Evolutionary conservation across 2,888 invertebrate genomes (phyloP), one percentile per base, ranked within the genome.

Genomic region (Cremastinae sp.): DNA sequence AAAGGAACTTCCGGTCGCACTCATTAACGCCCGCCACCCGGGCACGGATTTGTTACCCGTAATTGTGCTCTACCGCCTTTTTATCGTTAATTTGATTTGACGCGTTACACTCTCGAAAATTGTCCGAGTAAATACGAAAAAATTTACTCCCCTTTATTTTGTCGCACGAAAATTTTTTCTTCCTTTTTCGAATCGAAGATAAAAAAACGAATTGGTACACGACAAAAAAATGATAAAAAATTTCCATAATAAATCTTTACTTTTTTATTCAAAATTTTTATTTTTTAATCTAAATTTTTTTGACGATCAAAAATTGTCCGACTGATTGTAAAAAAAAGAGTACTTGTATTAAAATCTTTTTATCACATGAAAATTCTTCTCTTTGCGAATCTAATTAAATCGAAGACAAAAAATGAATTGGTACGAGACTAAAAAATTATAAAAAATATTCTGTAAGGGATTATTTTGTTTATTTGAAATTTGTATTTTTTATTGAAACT

Each of bases 21-120:
- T 89, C 89, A 89, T 89, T 89, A 89, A 87, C 89, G 86, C 88
- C 85, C 83, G 80, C 82, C 65, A 64, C 69, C 79, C 83, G 78
- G 70, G 83, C 85, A 85, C 84, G 89, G 89, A 89, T 89, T 89
- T 89, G 88, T 87, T 87, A 81, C 81, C 80, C 80, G 85, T 87
- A 88, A 89, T 87, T 86, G 87, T 81, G 81, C 82, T 76, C 73
- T 47, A 59, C 80, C 84, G 83, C 59, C 71, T 62, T 49, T 64
- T 69, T 69, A 39, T 47, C 69, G 83, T 87, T 88, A 87, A 89
- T 86, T 87, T 84, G 83, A 86, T 87, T 87, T 85, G 83, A 83
- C 83, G 84, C 83, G 82, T 83, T 83, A 79, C 80, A 79, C 79
- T 45, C 41, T 83, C 83, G 81, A 81, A 82, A 73, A 53, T 64